Conservation (phyloP, 2,797 vertebrate genomes). For the Steatocranus sp. region DNA sequence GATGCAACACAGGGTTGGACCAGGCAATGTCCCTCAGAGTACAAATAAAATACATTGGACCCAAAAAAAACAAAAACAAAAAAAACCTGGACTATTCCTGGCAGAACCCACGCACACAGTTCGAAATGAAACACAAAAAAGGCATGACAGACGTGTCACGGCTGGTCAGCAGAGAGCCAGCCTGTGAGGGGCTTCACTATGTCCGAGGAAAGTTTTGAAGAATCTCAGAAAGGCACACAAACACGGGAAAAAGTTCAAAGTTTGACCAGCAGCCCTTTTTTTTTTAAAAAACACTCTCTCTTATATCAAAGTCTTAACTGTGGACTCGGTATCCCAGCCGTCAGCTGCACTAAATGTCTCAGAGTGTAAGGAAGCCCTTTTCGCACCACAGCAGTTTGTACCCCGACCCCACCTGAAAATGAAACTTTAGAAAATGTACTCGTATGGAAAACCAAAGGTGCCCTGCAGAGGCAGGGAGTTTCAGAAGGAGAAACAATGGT, state of each 20-base stretch:
- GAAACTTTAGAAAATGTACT: neutral
- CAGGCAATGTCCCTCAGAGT: slow-evolving; percentile 18
- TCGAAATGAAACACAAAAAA: neutral
- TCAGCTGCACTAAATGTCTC: neutral
- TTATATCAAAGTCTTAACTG: neutral
- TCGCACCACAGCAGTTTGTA: neutral
- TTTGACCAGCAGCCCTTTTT: neutral
- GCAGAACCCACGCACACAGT: neutral
- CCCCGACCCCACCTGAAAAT: neutral
- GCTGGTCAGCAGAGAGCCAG: neutral
- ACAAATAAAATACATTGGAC: neutral
- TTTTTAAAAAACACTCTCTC: neutral
- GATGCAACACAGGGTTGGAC: slow-evolving; percentile 40
- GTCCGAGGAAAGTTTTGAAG: neutral
- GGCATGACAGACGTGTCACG: neutral
- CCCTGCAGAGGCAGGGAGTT: neutral
- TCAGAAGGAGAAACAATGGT: neutral
- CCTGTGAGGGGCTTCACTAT: neutral
- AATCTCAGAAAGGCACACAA: neutral
- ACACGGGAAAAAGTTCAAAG: neutral
- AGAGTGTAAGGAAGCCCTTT: neutral
- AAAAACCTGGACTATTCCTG: neutral
- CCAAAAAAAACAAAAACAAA: neutral
- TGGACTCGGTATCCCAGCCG: neutral
- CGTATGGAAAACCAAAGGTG: neutral